phyloP scores from a whole-genome alignment of 1,140 invertebrate species.

The Drosophila lowei region DNA sequence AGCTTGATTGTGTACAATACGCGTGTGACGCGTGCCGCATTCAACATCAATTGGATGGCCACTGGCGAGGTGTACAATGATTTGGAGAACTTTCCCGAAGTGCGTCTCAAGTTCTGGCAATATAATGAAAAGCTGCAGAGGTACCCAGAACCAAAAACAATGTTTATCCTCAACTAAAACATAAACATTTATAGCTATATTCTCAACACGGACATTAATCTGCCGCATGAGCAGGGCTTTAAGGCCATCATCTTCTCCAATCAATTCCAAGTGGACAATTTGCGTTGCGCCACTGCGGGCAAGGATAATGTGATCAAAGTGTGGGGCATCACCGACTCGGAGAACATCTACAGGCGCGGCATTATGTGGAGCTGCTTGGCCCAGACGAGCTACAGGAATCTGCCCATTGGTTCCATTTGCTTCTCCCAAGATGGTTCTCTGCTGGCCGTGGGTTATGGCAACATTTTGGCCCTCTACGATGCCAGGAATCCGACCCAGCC shows the following conservation, averaged over 20 bases:
- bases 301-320: conserved; percentile 89
- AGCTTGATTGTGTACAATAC: conserved; percentile 86
- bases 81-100: conserved; percentile 86
- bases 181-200: conserved; percentile 84
- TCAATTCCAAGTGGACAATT: conserved; percentile 81
- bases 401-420: conserved; percentile 84
- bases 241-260: conserved; percentile 87
- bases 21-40: conserved; percentile 87
- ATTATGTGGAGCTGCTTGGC: conserved; percentile 87
- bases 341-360: conserved; percentile 85
- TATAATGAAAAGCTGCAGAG: conserved; percentile 86
- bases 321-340: conserved; percentile 86
- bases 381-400: conserved; percentile 86
- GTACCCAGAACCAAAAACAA: conserved; percentile 82
- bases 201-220: conserved; percentile 89
- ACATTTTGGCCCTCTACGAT: conserved; percentile 89
- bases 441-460: conserved; percentile 88
- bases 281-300: conserved; percentile 87
- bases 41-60: conserved; percentile 90
- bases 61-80: conserved; percentile 89
- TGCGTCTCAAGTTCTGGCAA: conserved; percentile 92
- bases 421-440: conserved; percentile 92
- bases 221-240: conserved; percentile 88
- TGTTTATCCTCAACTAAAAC: not conserved
- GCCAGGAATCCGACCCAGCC: conserved; percentile 84